Conservation (phyloP, 1,140 invertebrate species). For the Ladona fulva region DNA sequence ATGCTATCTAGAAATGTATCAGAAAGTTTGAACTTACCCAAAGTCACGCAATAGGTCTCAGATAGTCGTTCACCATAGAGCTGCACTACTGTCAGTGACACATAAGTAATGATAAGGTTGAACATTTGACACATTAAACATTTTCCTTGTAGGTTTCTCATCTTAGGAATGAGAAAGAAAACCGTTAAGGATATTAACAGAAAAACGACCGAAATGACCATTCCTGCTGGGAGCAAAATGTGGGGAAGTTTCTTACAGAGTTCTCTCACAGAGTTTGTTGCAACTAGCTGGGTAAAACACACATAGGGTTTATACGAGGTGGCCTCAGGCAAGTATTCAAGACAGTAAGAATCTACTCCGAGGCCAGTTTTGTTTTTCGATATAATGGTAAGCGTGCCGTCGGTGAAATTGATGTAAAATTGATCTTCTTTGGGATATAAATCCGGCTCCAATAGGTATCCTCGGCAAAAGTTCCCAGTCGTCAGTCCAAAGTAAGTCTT, state of each 20-base stretch:
- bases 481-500: background rate
- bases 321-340: background rate
- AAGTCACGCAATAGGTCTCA: constrained; percentile 33
- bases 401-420: background rate
- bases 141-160: constrained; percentile 40
- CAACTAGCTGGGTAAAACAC: background rate
- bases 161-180: constrained; percentile 36
- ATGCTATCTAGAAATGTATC: background rate
- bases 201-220: constrained; percentile 42
- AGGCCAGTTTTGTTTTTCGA: background rate
- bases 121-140: constrained; percentile 39
- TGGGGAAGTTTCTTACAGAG: background rate
- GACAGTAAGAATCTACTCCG: background rate
- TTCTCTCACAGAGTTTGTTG: no score
- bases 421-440: background rate
- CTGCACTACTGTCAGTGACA: no score
- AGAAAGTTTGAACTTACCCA: constrained; percentile 32
- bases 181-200: constrained; percentile 39
- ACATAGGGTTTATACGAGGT: background rate
- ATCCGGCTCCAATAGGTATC: background rate
- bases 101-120: constrained; percentile 38
- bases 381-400: background rate
- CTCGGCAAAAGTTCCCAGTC: background rate
- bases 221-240: constrained; percentile 24
- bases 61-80: constrained; percentile 31